These are phyloP conservation scores for Bibio marci DNA, from an alignment of 2,888 invertebrate species.

Conservation along the genomic window DNA sequence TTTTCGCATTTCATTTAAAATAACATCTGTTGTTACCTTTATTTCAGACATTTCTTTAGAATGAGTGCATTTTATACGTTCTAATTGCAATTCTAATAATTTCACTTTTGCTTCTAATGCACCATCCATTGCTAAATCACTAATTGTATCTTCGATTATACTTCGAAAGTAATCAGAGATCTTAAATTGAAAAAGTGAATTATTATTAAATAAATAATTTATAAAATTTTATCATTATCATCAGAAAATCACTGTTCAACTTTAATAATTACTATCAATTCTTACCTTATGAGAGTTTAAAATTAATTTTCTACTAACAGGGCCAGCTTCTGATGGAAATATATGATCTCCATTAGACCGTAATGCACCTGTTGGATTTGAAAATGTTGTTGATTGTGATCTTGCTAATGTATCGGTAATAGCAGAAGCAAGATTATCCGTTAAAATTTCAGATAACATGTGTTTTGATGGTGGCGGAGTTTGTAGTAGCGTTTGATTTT, in stretches of 20 bases:
- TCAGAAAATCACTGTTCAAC: not conserved
- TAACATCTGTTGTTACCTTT: slow-evolving; percentile 44
- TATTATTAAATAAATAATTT: too few relatives aligned
- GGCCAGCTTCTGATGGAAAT: slow-evolving; percentile 36
- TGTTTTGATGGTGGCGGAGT: slow-evolving; percentile 27
- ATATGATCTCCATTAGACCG: slow-evolving; percentile 27
- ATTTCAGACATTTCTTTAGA: slow-evolving; percentile 56
- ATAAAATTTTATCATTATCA: not conserved
- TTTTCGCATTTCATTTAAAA: slow-evolving; percentile 49
- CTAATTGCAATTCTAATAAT: slow-evolving; percentile 46
- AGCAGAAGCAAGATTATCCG: slow-evolving; percentile 19
- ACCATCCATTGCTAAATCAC: slow-evolving; percentile 38
- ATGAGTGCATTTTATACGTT: slow-evolving; percentile 51
- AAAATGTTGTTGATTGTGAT: slow-evolving; percentile 29
- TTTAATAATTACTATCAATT: too few relatives aligned
- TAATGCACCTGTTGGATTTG: slow-evolving; percentile 31
- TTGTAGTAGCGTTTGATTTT: not conserved
- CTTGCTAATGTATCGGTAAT: slow-evolving; percentile 21
- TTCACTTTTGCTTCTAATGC: slow-evolving; percentile 37
- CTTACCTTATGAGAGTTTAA: slow-evolving; percentile 44
- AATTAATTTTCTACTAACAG: slow-evolving; percentile 36
- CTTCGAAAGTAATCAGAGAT: slow-evolving; percentile 51
- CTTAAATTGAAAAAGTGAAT: not conserved
- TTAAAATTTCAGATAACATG: slow-evolving; percentile 27
- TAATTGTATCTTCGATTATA: slow-evolving; percentile 47